Conservation (phyloP, 2,888 invertebrate species). For the Hylaea fasciaria region DNA sequence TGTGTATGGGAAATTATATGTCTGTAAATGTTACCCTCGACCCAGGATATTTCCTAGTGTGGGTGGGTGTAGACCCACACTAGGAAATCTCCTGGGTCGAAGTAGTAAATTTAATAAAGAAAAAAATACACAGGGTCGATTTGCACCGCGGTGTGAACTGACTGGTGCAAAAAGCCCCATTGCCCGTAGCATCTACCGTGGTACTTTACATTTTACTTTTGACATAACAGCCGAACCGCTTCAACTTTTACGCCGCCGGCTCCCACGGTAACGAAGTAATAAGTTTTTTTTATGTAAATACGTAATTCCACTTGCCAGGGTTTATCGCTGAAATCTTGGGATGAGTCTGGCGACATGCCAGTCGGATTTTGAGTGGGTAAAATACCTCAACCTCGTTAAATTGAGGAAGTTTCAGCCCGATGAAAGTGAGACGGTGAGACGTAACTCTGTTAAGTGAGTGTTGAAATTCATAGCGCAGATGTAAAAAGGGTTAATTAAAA, state of each 20-base stretch:
- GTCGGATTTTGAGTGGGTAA: slow-evolving; percentile 54
- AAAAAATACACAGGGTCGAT: too few species aligned
- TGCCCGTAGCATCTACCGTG: slow-evolving; percentile 12
- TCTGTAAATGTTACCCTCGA: too few species aligned
- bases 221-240: slow-evolving; percentile 34
- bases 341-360: slow-evolving; percentile 59
- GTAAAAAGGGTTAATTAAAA: slow-evolving; percentile 24
- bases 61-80: too few species aligned
- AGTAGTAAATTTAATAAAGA: too few species aligned
- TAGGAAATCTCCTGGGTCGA: too few species aligned
- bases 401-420: slow-evolving; percentile 45
- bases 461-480: slow-evolving; percentile 19
- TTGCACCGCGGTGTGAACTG: too few species aligned
- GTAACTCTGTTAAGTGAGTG: slow-evolving; percentile 30
- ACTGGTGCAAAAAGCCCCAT: too few species aligned
- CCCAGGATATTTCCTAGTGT: too few species aligned
- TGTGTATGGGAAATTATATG: too few species aligned
- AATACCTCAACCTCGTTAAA: slow-evolving; percentile 54
- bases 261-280: slow-evolving; percentile 49
- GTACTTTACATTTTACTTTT: slow-evolving; percentile 38
- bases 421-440: slow-evolving; percentile 21
- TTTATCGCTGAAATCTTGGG: slow-evolving; percentile 59
- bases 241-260: slow-evolving; percentile 42
- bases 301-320: slow-evolving; percentile 50
- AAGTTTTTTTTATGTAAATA: slow-evolving; percentile 55